Evolutionary conservation across 1,140 invertebrate genomes (phyloP), one percentile per base, ranked within the genome.

Genomic region (Sminthurinus signatus): DNA sequence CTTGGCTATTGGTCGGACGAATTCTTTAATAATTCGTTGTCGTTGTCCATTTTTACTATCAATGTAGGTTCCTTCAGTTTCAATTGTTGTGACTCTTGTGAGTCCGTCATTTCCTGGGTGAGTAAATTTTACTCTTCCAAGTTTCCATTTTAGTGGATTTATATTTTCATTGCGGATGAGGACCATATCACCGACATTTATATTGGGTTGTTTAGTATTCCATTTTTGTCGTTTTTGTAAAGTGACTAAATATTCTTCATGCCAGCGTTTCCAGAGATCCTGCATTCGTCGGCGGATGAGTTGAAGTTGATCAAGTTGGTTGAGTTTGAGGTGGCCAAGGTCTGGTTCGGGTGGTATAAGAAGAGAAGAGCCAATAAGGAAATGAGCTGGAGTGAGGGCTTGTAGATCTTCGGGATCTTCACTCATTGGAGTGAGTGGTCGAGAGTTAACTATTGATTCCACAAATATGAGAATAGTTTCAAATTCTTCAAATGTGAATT

Each of bases 91-190:
- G 4, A 74, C 73, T 44, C 74, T 55, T 1, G 72, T 64, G 15
- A 73, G 25, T 2, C 67, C 67, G 60, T 75, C 73, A 25, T 19
- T 3, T 21, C 73, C 74, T 39, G 72, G 68, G 59, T 72, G 68
- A 25, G 73, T 23, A 1, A 73, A 43, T 25, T 70, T 60, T 12
- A 77, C 68, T 61, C 72, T 64, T 55, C 75, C 75, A 15, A 75
- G 28, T 42, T 65, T 51, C 75, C 75, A 77, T 58, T 74, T 57
- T 19, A 71, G 50, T 28, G 73, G 73, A 36, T 69, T 71, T 5
- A 10, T 5, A 28, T 19, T 4, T 4, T 31, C 54, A 4, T 59
- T 39, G 17, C 44, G 32, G 39, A 59, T 43, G 36, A 59, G 17
- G 5, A 59, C 57, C 25, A 59, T 10, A 17, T 43, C 36, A 12